Conservation (phyloP, 2,888 invertebrate genomes). For the Melanostoma scalare region DNA sequence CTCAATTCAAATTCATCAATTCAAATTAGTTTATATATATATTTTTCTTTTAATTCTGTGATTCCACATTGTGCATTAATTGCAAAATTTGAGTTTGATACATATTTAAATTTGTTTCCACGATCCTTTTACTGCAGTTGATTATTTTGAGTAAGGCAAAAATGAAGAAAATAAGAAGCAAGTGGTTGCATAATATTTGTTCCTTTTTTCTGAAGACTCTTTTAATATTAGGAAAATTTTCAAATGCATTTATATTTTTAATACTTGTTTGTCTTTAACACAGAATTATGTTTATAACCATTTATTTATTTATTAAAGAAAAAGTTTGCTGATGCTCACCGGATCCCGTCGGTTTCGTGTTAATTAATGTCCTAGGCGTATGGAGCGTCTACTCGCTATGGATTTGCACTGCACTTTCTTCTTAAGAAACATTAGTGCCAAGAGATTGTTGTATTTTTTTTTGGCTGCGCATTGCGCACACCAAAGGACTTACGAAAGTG, state of each 20-base stretch:
- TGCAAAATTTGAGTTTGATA: too few species aligned
- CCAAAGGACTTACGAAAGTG: background rate
- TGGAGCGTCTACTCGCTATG: conserved; percentile 17
- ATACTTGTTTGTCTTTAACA: background rate
- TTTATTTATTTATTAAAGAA: background rate
- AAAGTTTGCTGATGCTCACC: conserved; percentile 33
- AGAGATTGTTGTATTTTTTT: conserved; percentile 26
- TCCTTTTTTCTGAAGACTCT: background rate
- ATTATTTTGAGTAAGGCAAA: background rate
- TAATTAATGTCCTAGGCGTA: conserved; percentile 29
- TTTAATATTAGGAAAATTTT: background rate
- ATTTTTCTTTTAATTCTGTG: too few species aligned
- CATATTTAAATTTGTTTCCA: too few species aligned
- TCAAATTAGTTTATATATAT: too few species aligned
- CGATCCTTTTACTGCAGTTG: background rate
- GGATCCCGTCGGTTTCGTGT: conserved; percentile 51
- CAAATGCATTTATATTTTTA: background rate
- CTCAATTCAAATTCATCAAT: too few species aligned
- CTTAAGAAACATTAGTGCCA: background rate
- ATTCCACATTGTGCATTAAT: too few species aligned
- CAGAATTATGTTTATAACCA: conserved; percentile 7
- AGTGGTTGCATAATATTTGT: conserved; percentile 32
- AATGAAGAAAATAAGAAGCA: background rate
- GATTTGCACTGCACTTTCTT: conserved; percentile 42
- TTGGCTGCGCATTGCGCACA: conserved; percentile 38